A percentile compares a stretch with the other conserved stretches of the same genome.
Evolutionary conservation across 1,140 invertebrate genomes (phyloP).

Genomic region (Brachionus rotundiformis): DNA sequence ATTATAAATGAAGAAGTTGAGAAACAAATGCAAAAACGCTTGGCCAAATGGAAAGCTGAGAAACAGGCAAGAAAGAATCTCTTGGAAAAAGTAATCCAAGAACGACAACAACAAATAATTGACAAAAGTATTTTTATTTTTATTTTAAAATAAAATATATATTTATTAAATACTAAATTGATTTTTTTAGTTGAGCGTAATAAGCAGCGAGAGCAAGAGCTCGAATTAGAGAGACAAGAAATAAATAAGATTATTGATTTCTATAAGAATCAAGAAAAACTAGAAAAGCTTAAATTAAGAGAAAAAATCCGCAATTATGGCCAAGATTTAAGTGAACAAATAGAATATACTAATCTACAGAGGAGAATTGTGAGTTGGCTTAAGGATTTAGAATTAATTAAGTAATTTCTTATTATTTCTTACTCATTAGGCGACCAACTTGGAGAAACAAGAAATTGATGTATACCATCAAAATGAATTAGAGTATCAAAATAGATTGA

Average conservation of each 20-base stretch:
- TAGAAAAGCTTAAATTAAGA: constrained; percentile 1
- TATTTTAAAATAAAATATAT: not conserved
- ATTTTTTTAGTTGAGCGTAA: constrained; percentile 28
- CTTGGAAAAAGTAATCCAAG: constrained; percentile 32
- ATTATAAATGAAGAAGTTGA: constrained; percentile 51
- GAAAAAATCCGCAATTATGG: constrained; percentile 46
- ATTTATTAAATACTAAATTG: not conserved
- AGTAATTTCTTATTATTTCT: not conserved
- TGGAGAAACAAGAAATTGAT: constrained; percentile 6
- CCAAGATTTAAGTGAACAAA: constrained; percentile 47
- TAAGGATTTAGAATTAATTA: not conserved
- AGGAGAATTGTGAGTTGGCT: constrained; percentile 20
- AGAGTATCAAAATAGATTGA: constrained; percentile 29
- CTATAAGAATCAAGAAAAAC: constrained; percentile 27
- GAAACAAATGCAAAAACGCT: constrained; percentile 44
- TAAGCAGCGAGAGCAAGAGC: constrained; percentile 7
- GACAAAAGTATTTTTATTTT: constrained; percentile 18
- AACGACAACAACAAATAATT: constrained; percentile 24
- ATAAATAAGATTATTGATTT: constrained; percentile 44
- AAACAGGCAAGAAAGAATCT: constrained; percentile 45
- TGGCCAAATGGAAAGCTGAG: constrained; percentile 36
- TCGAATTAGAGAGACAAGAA: constrained; percentile 31
- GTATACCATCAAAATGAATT: constrained; percentile 1
- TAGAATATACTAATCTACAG: constrained; percentile 18
- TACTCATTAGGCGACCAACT: not conserved